Evolutionary conservation across 2,113 vertebrate species (phyloP).

Genomic region (Caranx melampygus): DNA sequence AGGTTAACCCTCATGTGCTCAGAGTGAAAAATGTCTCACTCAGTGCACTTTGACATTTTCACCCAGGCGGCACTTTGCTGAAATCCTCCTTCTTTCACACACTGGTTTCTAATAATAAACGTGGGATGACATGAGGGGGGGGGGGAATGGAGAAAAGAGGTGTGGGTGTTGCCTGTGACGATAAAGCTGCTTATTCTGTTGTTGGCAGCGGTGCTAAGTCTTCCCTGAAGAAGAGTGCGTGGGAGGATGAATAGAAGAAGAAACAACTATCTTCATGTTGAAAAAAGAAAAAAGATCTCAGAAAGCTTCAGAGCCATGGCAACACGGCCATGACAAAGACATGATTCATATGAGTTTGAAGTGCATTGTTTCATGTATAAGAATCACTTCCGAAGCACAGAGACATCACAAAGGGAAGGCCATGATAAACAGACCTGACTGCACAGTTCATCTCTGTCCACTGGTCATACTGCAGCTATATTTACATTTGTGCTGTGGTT

Average conservation of each 20-base stretch:
- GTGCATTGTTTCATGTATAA: neutral
- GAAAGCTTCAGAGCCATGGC: conserved; percentile 14
- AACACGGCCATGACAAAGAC: conserved; percentile 25
- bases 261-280: conserved; percentile 44
- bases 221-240: conserved; percentile 51
- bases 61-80: conserved; percentile 13
- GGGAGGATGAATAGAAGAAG: conserved; percentile 45
- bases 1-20: neutral
- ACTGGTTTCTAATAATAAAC: conserved; percentile 52
- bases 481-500: neutral
- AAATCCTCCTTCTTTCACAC: conserved; percentile 28
- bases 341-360: conserved; percentile 21
- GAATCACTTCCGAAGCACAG: conserved; percentile 1
- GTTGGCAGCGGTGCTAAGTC: conserved; percentile 40
- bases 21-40: conserved; percentile 40
- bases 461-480: neutral
- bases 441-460: neutral
- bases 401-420: neutral
- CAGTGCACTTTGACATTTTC: conserved; percentile 7
- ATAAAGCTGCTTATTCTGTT: conserved; percentile 54
- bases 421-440: neutral
- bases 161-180: conserved; percentile 32
- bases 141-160: neutral
- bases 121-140: conserved; percentile 3
- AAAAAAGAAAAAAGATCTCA: neutral